phyloP scores from a whole-genome alignment of 2,113 vertebrate species.

The Phyllostomus discolor region DNA sequence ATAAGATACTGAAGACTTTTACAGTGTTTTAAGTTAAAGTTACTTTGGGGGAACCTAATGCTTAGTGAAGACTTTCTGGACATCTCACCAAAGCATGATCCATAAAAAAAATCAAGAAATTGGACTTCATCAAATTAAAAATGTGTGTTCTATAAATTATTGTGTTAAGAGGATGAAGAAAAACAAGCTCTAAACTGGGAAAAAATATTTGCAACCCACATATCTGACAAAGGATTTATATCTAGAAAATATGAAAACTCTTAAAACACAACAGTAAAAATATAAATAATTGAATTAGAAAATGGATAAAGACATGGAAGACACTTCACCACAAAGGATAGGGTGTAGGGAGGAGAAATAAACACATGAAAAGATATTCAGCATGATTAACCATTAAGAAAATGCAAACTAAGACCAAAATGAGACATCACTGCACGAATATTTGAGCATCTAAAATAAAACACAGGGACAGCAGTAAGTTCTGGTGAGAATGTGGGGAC shows the following conservation, averaged over 20 bases:
- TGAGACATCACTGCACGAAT: rapidly evolving
- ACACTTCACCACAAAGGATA: background rate
- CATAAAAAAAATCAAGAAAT: background rate
- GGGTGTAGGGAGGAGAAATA: background rate
- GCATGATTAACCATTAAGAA: background rate
- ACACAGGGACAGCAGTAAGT: background rate
- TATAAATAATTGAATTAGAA: background rate
- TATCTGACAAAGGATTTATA: background rate
- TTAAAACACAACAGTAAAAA: background rate
- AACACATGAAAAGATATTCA: background rate
- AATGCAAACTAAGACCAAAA: background rate
- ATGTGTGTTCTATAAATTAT: background rate
- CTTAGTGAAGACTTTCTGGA: background rate
- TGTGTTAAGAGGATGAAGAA: background rate
- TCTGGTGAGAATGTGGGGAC: background rate
- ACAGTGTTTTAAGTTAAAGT: background rate
- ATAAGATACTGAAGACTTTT: background rate
- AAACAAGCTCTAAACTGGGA: background rate
- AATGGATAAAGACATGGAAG: background rate
- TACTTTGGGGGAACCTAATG: background rate
- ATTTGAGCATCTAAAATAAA: background rate
- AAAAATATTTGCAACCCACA: background rate
- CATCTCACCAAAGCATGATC: background rate
- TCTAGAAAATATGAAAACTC: background rate
- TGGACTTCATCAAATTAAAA: background rate